phyloP scores from a whole-genome alignment of 1,140 invertebrate species.

The Scaptomyza graminum region DNA sequence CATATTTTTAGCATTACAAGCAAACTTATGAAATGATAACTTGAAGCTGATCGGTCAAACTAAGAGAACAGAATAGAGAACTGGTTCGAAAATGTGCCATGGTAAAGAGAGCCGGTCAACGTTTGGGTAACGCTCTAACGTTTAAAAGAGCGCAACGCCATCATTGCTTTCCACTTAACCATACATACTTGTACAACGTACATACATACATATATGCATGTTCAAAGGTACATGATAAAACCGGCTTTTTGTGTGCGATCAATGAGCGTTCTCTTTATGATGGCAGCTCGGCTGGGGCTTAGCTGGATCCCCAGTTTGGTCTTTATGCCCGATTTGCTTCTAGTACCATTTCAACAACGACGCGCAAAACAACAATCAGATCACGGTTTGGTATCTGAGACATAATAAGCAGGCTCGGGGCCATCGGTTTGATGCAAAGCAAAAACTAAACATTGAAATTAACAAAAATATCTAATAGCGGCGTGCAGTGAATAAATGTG shows the following conservation, averaged over 20 bases:
- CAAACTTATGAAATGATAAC: not conserved
- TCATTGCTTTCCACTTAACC: not conserved
- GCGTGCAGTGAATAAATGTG: slow-evolving; percentile 21
- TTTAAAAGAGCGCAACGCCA: slow-evolving; percentile 30
- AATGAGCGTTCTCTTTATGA: slow-evolving; percentile 35
- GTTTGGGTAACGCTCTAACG: slow-evolving; percentile 3
- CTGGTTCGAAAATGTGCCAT: slow-evolving; percentile 20
- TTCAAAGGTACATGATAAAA: slow-evolving; percentile 40
- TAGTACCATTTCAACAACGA: slow-evolving; percentile 73
- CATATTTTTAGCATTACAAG: not conserved
- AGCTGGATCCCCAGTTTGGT: slow-evolving; percentile 42
- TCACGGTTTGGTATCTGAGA: slow-evolving; percentile 22
- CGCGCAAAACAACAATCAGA: slow-evolving; percentile 59
- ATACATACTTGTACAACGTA: not conserved
- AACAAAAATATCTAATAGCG: slow-evolving; percentile 17
- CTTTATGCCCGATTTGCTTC: slow-evolving; percentile 77
- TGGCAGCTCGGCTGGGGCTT: slow-evolving; percentile 46
- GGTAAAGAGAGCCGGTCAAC: slow-evolving; percentile 27
- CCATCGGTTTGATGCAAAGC: slow-evolving; percentile 5
- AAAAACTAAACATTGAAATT: slow-evolving; percentile 9
- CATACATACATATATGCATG: not conserved
- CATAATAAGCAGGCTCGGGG: slow-evolving; percentile 26
- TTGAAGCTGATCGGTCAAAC: slow-evolving; percentile 4
- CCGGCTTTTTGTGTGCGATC: slow-evolving; percentile 59
- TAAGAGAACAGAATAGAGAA: slow-evolving; percentile 36